Base-by-base conservation (phyloP, 2,113 vertebrate species). In the Orientallactaga bullata region DNA sequence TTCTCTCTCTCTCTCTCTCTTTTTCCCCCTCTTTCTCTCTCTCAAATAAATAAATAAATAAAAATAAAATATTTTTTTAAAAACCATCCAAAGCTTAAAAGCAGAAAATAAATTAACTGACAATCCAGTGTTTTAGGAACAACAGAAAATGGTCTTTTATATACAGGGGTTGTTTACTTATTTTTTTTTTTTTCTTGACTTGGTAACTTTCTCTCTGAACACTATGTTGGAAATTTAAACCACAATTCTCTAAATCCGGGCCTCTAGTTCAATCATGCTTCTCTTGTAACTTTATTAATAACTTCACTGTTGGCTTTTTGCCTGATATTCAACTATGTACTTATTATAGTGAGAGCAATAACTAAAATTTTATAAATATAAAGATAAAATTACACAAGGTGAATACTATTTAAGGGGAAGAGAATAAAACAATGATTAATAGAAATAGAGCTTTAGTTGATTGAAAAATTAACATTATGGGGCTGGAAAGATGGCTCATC, bases 361-460 rank as follows among this genome's bases (percentile, higher is more conserved):
- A 93, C 94, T 88, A 82, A 61, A 89, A 88, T 72, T 95, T 96
- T 85, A 90, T 81, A 77, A 94, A 85, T 51, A 17, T 74, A 90
- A 16, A 60, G 28, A 87, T 0, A 87, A 91, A 83, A 93, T 81
- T 93, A 90, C 11, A 84, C 69, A 89, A 90, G 93, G 16, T 93
- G 7, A 91, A 91, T 72, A 37, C 83, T 89, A 94, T 90, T 30
- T 92, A 87, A 80, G 80, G 30, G 37, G 42, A 91, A 91, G 85
- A 21, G 60, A 84, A 94, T 94, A 89, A 96, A 92, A 96, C 94
- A 93, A 92, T 77, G 84, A 78, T 71, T 85, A 94, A 66, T 55
- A 93, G 35, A 88, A 85, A 85, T 35, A 89, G 73, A 66, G 51
- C 66, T 77, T 89, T 89, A 65, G 47, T 51, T 91, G 94, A 78